A percentile compares a stretch with the other conserved stretches of the same genome.
Conservation (phyloP, 92 coral and sea anemone genomes). For the Umimayanthus chanpuru region DNA sequence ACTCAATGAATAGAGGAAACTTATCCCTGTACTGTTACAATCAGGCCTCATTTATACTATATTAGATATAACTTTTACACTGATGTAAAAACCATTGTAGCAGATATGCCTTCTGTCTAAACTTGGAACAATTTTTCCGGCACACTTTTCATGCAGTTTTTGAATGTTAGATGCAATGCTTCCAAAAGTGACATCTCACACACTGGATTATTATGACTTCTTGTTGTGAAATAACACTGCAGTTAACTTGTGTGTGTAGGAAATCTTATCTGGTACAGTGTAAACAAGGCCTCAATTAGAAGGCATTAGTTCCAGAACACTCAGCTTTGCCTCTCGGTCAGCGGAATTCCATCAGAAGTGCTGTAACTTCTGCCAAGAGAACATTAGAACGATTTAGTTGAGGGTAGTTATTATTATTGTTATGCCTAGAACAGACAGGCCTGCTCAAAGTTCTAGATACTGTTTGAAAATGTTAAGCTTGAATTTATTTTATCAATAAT, state of each 20-base stretch:
- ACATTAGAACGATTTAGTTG: constrained; percentile 38
- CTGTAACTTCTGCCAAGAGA: constrained; percentile 51
- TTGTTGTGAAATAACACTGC: no score
- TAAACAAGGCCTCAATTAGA: not conserved
- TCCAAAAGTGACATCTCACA: no score
- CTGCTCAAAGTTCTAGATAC: not conserved
- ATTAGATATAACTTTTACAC: no score
- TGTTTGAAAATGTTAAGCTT: not conserved
- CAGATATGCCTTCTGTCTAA: no score
- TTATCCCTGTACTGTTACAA: constrained; percentile 18
- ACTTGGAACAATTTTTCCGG: no score
- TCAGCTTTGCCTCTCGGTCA: constrained; percentile 42
- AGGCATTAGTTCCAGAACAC: constrained; percentile 31
- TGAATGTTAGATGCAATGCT: no score
- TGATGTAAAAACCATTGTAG: no score
- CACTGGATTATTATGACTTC: no score
- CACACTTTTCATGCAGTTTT: no score
- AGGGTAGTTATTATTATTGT: not conserved
- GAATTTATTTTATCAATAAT: not conserved
- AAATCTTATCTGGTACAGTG: no score
- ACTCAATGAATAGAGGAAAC: not conserved
- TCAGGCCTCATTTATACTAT: not conserved
- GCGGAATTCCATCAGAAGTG: constrained; percentile 51
- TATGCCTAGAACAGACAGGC: not conserved
- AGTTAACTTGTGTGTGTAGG: no score